Conservation (phyloP, 2,888 invertebrate genomes). For the Ennomos fuscantarius region DNA sequence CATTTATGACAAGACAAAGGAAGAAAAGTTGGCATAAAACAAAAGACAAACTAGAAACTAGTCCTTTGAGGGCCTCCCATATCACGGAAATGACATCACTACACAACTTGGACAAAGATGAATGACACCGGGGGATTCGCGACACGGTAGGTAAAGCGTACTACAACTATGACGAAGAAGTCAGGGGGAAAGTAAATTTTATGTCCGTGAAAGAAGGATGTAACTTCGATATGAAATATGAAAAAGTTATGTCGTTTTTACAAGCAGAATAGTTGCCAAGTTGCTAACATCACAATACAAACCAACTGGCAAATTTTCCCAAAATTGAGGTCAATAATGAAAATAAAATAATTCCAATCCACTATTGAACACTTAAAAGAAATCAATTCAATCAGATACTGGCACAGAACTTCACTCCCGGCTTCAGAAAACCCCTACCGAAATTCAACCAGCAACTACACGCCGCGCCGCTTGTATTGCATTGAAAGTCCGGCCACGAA, state of each 20-base stretch:
- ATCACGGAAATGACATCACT: conserved; percentile 18
- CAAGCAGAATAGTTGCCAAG: conserved; percentile 6
- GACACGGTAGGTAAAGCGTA: conserved; percentile 1
- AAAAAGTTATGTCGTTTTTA: conserved; percentile 3
- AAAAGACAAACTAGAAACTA: conserved; percentile 16
- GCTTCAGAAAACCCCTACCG: conserved; percentile 1
- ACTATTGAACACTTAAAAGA: no score
- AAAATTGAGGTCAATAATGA: background rate
- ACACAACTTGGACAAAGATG: conserved; percentile 23
- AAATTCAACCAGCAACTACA: conserved; percentile 12
- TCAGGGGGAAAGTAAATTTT: background rate
- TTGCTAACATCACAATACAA: conserved; percentile 23
- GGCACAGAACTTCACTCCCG: no score
- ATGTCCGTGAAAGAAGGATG: background rate
- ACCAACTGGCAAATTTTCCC: conserved; percentile 31
- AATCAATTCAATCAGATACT: no score
- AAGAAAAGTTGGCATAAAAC: conserved; percentile 19
- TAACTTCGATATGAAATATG: conserved; percentile 4
- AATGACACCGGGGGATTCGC: conserved; percentile 19
- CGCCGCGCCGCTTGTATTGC: conserved; percentile 7
- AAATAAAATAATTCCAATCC: no score
- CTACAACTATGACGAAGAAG: conserved; percentile 7
- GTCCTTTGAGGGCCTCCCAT: conserved; percentile 18
- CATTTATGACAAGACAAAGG: conserved; percentile 17
- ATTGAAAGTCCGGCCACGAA: conserved; percentile 16